phyloP scores from a whole-genome alignment of 2,113 vertebrate genomes.

The Cyphomyrus plagiostoma region DNA sequence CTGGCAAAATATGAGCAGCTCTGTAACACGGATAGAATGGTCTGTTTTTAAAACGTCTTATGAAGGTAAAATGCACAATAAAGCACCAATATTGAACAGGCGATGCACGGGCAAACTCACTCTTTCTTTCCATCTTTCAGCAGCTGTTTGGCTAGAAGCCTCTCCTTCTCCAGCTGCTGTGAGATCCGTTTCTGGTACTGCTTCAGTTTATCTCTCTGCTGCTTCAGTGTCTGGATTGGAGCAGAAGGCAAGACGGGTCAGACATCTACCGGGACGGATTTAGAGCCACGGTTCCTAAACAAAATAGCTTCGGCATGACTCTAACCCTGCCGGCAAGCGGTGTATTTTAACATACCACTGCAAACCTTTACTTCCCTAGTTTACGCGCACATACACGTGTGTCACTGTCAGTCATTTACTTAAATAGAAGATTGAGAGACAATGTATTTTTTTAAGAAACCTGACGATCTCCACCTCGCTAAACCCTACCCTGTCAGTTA shows the following conservation, averaged over 20 bases:
- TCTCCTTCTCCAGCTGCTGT: constrained; percentile 72
- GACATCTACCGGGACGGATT: neutral
- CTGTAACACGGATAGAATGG: neutral
- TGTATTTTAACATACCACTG: neutral
- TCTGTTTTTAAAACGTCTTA: neutral
- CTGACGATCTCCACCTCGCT: neutral
- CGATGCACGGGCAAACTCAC: constrained; percentile 55
- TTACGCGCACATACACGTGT: neutral
- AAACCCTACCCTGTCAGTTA: neutral
- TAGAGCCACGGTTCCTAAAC: neutral
- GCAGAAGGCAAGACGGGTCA: neutral
- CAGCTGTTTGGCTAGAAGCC: constrained; percentile 72
- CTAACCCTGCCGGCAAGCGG: neutral
- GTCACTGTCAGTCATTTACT: neutral
- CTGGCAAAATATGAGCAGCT: neutral
- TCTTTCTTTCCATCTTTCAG: constrained; percentile 78
- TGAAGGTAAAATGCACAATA: neutral
- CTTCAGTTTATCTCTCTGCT: constrained; percentile 86
- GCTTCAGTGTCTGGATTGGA: constrained; percentile 79
- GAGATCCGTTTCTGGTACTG: constrained; percentile 79
- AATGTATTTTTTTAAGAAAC: neutral
- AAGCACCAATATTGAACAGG: too few species aligned
- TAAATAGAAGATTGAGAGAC: neutral
- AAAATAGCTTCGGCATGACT: neutral
- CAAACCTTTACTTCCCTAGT: neutral